Base-by-base conservation (phyloP, 2,888 invertebrate species). In the Ormia ochracea region DNA sequence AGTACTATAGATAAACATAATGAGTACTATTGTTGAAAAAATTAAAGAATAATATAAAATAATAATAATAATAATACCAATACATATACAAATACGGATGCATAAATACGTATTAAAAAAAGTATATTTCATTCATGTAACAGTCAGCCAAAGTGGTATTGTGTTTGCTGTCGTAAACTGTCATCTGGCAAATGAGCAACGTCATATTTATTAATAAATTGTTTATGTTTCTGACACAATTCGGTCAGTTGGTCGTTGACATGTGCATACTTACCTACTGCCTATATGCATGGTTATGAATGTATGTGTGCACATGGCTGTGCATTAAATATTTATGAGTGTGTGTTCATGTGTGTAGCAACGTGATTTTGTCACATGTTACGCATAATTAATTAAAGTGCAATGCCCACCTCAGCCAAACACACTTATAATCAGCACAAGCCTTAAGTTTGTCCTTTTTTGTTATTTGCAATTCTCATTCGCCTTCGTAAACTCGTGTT, bases 311-410 rank as follows among this genome's bases (percentile, higher is more conserved):
- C n/a, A n/a, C n/a, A n/a, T n/a, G n/a, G n/a, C n/a, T n/a, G n/a
- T n/a, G n/a, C n/a, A n/a, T n/a, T n/a, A n/a, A n/a, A n/a, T n/a
- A n/a, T n/a, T n/a, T 26, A n/a, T 23, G 21, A 28, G 56, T 31
- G 21, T 31, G 31, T 33, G 33, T n/a, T 7, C 28, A 2, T 70
- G 48, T 69, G 36, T 59, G n/a, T 23, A 31, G 6, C 17, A 36
- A 59, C 66, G 58, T 66, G 58, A 50, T 56, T 43, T 56, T 82
- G 85, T 85, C 85, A 86, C 86, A 86, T 85, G 86, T 82, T 82
- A 83, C 82, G 84, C 85, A 85, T 85, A 85, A 83, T 85, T 86
- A 85, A 85, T 83, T 54, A 78, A 66, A 77, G 69, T 63, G 69
- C 43, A 68, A 38, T 59, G 26, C 26, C 38, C 21, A 38, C 19